A percentile compares a stretch with the other conserved stretches of the same genome.
These are phyloP conservation scores for Craseonycteris thonglongyai DNA, from an alignment of 2,113 vertebrate genomes.

Conservation along the genomic window DNA sequence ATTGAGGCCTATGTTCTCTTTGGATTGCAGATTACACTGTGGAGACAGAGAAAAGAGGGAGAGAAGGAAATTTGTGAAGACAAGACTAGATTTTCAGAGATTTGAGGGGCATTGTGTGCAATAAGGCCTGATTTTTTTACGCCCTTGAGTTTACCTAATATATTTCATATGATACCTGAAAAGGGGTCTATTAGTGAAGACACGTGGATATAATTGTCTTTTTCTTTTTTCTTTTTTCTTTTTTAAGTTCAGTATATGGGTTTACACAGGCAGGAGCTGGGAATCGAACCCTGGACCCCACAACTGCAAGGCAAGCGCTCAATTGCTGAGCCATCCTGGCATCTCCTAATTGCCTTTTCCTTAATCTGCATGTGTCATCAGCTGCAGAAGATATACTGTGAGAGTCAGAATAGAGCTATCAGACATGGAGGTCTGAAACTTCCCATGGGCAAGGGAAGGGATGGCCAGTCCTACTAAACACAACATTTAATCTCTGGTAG, in stretches of 20 bases:
- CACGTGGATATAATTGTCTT: neutral
- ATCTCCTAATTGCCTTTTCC: too few relatives aligned
- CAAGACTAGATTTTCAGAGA: neutral
- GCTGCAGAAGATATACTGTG: neutral
- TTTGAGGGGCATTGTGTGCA: neutral
- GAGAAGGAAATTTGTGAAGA: neutral
- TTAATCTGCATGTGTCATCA: neutral
- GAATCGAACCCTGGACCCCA: too few relatives aligned
- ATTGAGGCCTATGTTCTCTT: neutral
- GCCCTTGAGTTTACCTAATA: neutral
- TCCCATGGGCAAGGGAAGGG: too few relatives aligned
- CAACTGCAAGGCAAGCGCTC: too few relatives aligned
- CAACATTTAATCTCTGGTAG: neutral
- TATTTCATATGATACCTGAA: neutral
- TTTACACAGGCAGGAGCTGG: too few relatives aligned
- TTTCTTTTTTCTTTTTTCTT: too few relatives aligned
- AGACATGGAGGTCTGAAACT: neutral
- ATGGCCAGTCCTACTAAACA: neutral
- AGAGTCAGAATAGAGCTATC: neutral
- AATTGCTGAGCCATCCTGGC: too few relatives aligned
- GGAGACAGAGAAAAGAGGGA: neutral
- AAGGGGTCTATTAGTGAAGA: neutral
- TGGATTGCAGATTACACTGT: too few relatives aligned
- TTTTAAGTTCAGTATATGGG: too few relatives aligned
- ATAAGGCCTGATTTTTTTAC: neutral